Evolutionary conservation across 1,140 invertebrate species (phyloP).

Genomic region (Micrasema longulum): DNA sequence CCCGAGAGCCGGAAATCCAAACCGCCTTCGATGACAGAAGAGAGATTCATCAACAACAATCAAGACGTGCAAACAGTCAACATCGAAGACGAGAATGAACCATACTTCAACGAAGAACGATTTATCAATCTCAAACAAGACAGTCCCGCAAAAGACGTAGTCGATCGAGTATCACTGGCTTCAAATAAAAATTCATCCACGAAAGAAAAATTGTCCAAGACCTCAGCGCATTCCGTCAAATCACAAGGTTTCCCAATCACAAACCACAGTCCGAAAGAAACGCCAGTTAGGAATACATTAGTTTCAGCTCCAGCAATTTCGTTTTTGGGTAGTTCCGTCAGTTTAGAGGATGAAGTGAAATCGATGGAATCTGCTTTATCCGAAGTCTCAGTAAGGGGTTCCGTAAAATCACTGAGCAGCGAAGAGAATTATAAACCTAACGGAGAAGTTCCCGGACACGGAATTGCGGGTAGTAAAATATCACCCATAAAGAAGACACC

Average conservation of each 20-base stretch:
- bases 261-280: background rate
- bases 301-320: constrained; percentile 41
- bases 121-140: constrained; percentile 50
- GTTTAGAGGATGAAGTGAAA: constrained; percentile 47
- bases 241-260: constrained; percentile 23
- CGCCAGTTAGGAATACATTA: background rate
- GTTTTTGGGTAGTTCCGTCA: constrained; percentile 46
- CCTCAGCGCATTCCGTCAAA: constrained; percentile 34
- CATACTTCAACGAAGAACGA: constrained; percentile 45
- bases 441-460: constrained; percentile 13
- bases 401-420: constrained; percentile 40
- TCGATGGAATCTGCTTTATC: constrained; percentile 47
- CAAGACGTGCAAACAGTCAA: constrained; percentile 23
- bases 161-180: constrained; percentile 23
- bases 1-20: constrained; percentile 28
- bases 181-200: constrained; percentile 8
- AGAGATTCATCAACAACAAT: constrained; percentile 43
- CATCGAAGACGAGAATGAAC: constrained; percentile 34
- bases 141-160: constrained; percentile 44
- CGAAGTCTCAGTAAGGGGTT: constrained; percentile 32
- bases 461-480: constrained; percentile 35
- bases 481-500: constrained; percentile 45
- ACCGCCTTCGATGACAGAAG: constrained; percentile 33
- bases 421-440: constrained; percentile 40
- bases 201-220: constrained; percentile 28